Evolutionary conservation across 2,888 invertebrate species (phyloP), one percentile per base, ranked within the genome.

Genomic region (Argyra leucocephala): DNA sequence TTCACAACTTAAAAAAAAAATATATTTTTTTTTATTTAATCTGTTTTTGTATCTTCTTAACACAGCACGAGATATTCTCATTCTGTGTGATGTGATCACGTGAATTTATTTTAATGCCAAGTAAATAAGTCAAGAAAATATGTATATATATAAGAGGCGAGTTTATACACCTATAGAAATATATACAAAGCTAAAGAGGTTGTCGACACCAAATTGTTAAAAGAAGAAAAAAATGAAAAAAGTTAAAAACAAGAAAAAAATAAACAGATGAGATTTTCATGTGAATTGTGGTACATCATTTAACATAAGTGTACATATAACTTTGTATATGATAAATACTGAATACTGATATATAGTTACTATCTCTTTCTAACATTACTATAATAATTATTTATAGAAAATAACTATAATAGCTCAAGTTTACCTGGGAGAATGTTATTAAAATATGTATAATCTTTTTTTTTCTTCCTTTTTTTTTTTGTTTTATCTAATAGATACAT

Each of bases 11-110:
- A n/a, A n/a, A n/a, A n/a, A n/a, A n/a, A n/a, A n/a, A n/a, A n/a
- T n/a, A n/a, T n/a, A n/a, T n/a, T n/a, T n/a, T n/a, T n/a, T n/a
- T n/a, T n/a, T n/a, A n/a, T n/a, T n/a, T n/a, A n/a, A n/a, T n/a
- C n/a, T n/a, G n/a, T n/a, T n/a, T n/a, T n/a, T n/a, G n/a, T n/a
- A n/a, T n/a, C n/a, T n/a, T n/a, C n/a, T n/a, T n/a, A 12, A 18
- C 48, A 48, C 48, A 48, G 48, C 48, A 48, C n/a, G 48, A 48
- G 48, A n/a, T n/a, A n/a, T n/a, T n/a, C n/a, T n/a, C n/a, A n/a
- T n/a, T n/a, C n/a, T n/a, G n/a, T n/a, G n/a, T n/a, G n/a, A 18
- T 15, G n/a, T 48, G 15, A 48, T 48, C 48, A 48, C 48, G 48
- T 48, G 48, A 48, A 48, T 48, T 48, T 18, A 18, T 48, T 48